Percentiles rank a stretch among this genome's conserved stretches.
Conservation (phyloP, 2,797 vertebrate species). For the Margarornis squamiger region DNA sequence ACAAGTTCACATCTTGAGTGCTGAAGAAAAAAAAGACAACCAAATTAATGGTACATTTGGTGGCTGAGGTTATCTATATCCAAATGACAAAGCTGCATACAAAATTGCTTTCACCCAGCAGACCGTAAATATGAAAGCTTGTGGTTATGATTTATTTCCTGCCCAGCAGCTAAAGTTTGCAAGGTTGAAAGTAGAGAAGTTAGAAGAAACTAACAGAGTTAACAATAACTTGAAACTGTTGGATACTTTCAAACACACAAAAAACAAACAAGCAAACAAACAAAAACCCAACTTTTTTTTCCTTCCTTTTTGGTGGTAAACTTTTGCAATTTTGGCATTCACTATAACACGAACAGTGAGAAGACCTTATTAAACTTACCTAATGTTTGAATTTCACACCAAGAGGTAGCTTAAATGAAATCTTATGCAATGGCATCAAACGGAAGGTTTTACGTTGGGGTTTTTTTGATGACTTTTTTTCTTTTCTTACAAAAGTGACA, state of each 20-base stretch:
- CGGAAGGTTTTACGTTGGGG: neutral
- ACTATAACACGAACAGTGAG: conserved; percentile 46
- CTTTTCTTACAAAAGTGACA: conserved; percentile 71
- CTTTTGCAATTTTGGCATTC: conserved; percentile 71
- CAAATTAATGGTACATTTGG: conserved; percentile 54
- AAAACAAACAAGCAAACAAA: too few relatives aligned
- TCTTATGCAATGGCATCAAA: conserved; percentile 42
- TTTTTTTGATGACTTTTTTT: conserved; percentile 17
- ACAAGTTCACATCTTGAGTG: neutral
- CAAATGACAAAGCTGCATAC: conserved; percentile 60
- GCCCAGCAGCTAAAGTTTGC: conserved; percentile 38
- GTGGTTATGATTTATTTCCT: conserved; percentile 61
- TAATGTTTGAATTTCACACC: conserved; percentile 61
- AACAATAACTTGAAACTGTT: conserved; percentile 43
- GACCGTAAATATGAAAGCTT: conserved; percentile 57
- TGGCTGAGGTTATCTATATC: conserved; percentile 46
- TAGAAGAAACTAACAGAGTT: conserved; percentile 51
- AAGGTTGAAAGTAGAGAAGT: conserved; percentile 45
- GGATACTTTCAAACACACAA: conserved; percentile 18
- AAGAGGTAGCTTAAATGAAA: conserved; percentile 82
- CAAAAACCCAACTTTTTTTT: neutral
- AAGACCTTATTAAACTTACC: conserved; percentile 55
- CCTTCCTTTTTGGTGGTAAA: conserved; percentile 64
- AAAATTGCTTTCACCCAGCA: conserved; percentile 46
- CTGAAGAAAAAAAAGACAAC: neutral